phyloP scores from a whole-genome alignment of 1,140 invertebrate species.

The Drosophila tropicalis region DNA sequence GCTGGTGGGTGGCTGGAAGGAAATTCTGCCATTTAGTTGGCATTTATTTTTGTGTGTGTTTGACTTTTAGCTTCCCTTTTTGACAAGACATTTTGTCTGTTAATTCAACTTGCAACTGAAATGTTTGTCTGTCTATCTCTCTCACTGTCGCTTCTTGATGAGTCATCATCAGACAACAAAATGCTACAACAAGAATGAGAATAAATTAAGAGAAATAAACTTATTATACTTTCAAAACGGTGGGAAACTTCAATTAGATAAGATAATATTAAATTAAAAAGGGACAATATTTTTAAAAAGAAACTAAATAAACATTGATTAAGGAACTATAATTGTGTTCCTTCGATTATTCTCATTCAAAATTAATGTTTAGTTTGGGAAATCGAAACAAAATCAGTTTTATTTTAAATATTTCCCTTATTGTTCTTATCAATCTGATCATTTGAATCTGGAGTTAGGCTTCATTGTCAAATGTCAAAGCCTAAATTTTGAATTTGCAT shows the following conservation, averaged over 20 bases:
- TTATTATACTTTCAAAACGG: neutral
- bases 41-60: constrained; percentile 15
- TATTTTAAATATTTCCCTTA: too few species aligned
- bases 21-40: constrained; percentile 15
- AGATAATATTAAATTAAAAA: neutral
- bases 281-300: too few species aligned
- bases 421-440: too few species aligned
- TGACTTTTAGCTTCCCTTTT: constrained; percentile 18
- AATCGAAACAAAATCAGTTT: too few species aligned
- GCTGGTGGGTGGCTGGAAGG: neutral
- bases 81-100: constrained; percentile 13
- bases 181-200: neutral
- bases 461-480: too few species aligned
- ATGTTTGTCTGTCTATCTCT: neutral
- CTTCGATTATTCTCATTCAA: too few species aligned
- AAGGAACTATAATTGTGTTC: too few species aligned
- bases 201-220: neutral
- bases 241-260: neutral
- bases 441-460: too few species aligned
- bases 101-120: constrained; percentile 11
- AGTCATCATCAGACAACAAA: neutral
- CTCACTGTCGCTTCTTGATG: constrained; percentile 17
- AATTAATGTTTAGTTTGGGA: too few species aligned
- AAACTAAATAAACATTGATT: too few species aligned
- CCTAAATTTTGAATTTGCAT: too few species aligned